phyloP scores from a whole-genome alignment of 2,888 invertebrate species.

The Drosophila anomalata region DNA sequence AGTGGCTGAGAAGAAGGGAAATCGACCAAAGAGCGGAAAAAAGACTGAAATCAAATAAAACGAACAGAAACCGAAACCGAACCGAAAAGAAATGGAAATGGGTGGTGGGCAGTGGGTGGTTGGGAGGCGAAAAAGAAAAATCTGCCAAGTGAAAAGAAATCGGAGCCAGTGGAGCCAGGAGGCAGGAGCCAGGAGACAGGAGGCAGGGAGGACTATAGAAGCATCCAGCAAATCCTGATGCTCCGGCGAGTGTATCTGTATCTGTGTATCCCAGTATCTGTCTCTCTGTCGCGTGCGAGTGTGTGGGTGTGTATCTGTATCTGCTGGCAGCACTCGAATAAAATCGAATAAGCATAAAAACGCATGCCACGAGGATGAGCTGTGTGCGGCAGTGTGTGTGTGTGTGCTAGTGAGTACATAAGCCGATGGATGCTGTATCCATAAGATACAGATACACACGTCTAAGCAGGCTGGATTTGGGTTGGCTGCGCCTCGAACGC shows the following conservation, averaged over 20 bases:
- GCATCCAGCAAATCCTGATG: conserved; percentile 77
- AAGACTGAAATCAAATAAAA: conserved; percentile 44
- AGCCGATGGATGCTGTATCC: conserved; percentile 47
- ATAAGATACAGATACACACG: conserved; percentile 61
- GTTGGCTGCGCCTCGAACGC: conserved; percentile 75
- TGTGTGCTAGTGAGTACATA: conserved; percentile 53
- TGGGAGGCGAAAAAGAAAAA: conserved; percentile 72
- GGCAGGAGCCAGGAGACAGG: conserved; percentile 3
- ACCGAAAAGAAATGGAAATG: conserved; percentile 49
- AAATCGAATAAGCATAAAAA: conserved; percentile 77
- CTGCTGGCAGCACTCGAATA: conserved; percentile 72
- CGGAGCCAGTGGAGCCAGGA: conserved; percentile 74
- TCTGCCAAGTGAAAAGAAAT: conserved; percentile 78
- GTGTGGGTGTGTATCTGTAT: conserved; percentile 26
- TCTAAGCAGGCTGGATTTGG: conserved; percentile 69
- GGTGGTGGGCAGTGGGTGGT: conserved; percentile 32
- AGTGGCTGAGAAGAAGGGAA: conserved; percentile 58
- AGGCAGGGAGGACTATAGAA: conserved; percentile 8
- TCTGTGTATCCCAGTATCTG: conserved; percentile 23
- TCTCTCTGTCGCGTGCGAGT: conserved; percentile 16
- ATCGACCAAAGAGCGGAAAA: conserved; percentile 5
- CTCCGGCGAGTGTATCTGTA: conserved; percentile 57
- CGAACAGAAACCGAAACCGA: conserved; percentile 63
- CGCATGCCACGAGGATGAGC: conserved; percentile 65
- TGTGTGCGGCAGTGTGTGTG: not conserved